Base-by-base conservation (phyloP, 35 echinoderm and acorn worm genomes). In the Patiria miniata region DNA sequence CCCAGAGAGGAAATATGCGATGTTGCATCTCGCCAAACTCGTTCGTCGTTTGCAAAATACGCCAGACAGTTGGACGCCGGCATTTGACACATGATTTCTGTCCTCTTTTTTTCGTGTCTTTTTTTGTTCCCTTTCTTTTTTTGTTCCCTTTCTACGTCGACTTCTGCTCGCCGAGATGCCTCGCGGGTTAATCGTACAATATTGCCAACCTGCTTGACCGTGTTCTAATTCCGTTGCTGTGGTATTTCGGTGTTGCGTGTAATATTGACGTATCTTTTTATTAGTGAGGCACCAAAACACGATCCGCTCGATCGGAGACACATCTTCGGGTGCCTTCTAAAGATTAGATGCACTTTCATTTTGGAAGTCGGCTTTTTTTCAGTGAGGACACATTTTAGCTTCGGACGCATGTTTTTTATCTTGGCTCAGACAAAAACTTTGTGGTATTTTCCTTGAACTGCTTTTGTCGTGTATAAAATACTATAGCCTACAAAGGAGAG, bases 71-170 rank as follows among this genome's bases (percentile, higher is more conserved):
- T 9, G 65, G 65, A 73, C 65, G 65, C 65, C 65, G 65, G 65
- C 65, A 73, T 73, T 73, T 73, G 65, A 73, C 65, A 36, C 65
- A 73, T 73, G 65, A 73, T 36, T 73, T 73, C 34, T 73, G 65
- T 73, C 65, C 29, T 32, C 29, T 73, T 73, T 73, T 60, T 14
- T 21, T 60, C 8, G 17, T 60, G 1, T 22, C 30, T 21, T 1
- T 23, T 68, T 68, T 73, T 30, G 19, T 73, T 30, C 26, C 65
- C 14, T 2, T 73, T 73, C 14, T 23, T 73, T 34, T 34, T 73
- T 73, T 73, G 14, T 30, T 36, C 8, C 15, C 19, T 60, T 21
- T n/a, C 8, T n/a, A 26, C 16, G 0, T 60, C 19, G 57, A 26
- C 57, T n/a, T 10, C 65, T 34, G 15, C 14, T 26, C 19, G 65